These are phyloP conservation scores for Colletes collaris DNA, from an alignment of 2,888 invertebrate genomes.

Conservation along the genomic window DNA sequence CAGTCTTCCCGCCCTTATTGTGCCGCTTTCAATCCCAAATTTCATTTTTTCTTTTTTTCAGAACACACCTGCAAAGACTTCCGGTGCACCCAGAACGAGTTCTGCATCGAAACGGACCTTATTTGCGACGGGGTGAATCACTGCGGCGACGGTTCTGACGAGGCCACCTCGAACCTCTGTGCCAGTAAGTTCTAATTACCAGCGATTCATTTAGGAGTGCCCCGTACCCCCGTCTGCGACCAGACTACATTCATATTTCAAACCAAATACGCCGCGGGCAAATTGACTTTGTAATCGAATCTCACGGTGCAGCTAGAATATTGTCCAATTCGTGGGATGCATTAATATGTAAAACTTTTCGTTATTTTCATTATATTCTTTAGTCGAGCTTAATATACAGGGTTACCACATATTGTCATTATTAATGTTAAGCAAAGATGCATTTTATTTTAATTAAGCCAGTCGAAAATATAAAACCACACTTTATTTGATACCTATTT, in stretches of 20 bases:
- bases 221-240: not conserved
- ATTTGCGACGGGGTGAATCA: slow-evolving; percentile 97
- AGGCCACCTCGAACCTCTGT: slow-evolving; percentile 92
- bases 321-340: not conserved
- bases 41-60: slow-evolving; percentile 83
- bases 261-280: slow-evolving; percentile 39
- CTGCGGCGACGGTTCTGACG: slow-evolving; percentile 97
- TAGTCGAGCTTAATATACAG: no score
- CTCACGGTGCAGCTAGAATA: not conserved
- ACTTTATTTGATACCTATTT: no score
- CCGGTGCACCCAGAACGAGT: slow-evolving; percentile 93
- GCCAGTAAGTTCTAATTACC: slow-evolving; percentile 87
- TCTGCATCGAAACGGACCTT: slow-evolving; percentile 96
- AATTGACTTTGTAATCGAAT: slow-evolving; percentile 33
- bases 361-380: no score
- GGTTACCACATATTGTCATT: no score
- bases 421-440: no score
- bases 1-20: not conserved
- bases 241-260: slow-evolving; percentile 27
- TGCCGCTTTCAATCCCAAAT: slow-evolving; percentile 7
- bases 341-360: no score
- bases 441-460: no score
- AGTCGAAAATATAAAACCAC: no score
- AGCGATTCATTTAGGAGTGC: slow-evolving; percentile 25
- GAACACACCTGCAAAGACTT: slow-evolving; percentile 95